Conservation (phyloP, 1,140 invertebrate species). For the Brachionus koreanus region DNA sequence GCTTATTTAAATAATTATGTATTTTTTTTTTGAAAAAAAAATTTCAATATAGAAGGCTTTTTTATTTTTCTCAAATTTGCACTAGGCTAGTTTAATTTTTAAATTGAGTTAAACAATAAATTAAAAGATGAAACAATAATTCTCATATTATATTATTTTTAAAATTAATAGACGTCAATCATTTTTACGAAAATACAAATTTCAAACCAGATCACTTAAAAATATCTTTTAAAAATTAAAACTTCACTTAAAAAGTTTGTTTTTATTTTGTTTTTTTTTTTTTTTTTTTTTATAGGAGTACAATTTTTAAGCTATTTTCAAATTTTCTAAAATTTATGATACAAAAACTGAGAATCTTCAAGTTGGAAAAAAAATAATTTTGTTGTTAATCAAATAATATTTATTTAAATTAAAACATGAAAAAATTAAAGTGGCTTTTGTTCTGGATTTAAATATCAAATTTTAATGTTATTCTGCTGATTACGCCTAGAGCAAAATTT, state of each 20-base stretch:
- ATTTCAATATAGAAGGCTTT: too few species aligned
- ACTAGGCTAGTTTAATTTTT: neutral
- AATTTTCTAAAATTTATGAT: neutral
- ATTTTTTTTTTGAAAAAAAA: too few species aligned
- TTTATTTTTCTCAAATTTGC: too few species aligned
- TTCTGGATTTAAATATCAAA: too few species aligned
- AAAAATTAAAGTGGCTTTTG: too few species aligned
- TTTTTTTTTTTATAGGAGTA: neutral
- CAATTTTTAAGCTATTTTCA: neutral
- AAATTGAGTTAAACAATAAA: neutral
- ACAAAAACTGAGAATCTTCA: neutral
- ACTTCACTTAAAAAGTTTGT: neutral
- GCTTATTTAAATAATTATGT: too few species aligned
- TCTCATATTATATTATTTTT: too few species aligned
- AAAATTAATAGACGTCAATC: neutral
- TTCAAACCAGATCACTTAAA: neutral
- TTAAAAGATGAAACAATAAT: too few species aligned
- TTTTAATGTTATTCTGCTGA: too few species aligned
- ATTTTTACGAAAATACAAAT: neutral
- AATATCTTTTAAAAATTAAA: neutral
- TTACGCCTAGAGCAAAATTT: neutral
- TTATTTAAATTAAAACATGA: too few species aligned
- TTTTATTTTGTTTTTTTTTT: neutral
- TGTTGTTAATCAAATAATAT: too few species aligned
- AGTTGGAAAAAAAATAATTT: neutral